These are phyloP conservation scores for Orestias chungarensis DNA, from an alignment of 2,797 vertebrate genomes.

Conservation along the genomic window DNA sequence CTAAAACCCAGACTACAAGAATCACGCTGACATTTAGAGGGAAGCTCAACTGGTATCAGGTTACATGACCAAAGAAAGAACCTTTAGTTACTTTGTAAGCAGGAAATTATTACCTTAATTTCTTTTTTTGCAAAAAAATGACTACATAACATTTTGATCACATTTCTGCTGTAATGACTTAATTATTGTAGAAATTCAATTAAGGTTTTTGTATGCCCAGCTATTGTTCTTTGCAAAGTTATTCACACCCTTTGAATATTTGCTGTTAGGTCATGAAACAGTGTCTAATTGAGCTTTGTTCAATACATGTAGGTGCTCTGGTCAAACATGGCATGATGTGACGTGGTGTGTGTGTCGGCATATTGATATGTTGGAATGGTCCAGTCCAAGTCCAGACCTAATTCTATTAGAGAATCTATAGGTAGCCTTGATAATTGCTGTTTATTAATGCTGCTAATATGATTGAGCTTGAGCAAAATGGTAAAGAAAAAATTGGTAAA, in stretches of 20 bases:
- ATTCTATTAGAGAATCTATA: too few species aligned
- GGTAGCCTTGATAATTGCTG: too few species aligned
- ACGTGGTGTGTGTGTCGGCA: too few species aligned
- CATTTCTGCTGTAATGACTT: neutral
- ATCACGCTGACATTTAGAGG: neutral
- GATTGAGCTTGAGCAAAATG: neutral
- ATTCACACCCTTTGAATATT: neutral
- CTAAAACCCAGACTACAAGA: neutral
- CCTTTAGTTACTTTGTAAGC: neutral
- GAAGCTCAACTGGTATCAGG: neutral
- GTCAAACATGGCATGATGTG: too few species aligned
- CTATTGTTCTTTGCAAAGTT: neutral
- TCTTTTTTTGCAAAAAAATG: neutral
- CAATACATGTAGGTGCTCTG: too few species aligned
- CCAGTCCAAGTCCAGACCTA: too few species aligned
- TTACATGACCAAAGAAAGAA: neutral
- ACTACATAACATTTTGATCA: neutral
- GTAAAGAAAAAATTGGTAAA: neutral
- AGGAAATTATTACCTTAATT: neutral
- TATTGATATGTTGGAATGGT: too few species aligned
- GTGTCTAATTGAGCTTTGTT: too few species aligned
- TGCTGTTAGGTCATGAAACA: too few species aligned
- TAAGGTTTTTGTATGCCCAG: neutral
- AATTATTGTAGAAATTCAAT: neutral
- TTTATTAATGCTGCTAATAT: too few species aligned